Evolutionary conservation across 35 echinoderm and acorn worm species (phyloP).

Genomic region (Strongylocentrotus purpuratus): DNA sequence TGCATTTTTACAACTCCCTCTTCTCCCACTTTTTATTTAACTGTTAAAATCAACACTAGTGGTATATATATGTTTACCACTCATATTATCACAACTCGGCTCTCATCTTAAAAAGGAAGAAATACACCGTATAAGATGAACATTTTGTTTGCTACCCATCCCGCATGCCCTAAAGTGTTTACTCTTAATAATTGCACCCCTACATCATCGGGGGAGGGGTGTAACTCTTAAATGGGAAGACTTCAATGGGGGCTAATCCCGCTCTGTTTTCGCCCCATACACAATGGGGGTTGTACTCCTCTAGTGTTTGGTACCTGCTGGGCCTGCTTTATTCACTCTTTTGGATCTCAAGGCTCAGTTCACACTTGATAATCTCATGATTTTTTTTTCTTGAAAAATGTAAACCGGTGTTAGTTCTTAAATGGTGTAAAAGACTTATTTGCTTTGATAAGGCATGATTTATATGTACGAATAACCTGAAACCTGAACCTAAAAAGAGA

Average conservation of each 20-base stretch:
- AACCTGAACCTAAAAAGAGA: no score
- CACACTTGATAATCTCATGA: background rate
- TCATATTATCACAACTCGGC: background rate
- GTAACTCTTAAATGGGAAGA: background rate
- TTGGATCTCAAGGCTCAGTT: background rate
- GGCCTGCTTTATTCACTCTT: background rate
- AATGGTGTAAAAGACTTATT: background rate
- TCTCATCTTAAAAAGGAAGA: background rate
- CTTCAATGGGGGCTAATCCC: background rate
- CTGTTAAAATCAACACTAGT: background rate
- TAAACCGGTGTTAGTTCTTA: background rate
- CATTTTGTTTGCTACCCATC: background rate
- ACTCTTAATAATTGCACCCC: background rate
- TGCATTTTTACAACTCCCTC: background rate
- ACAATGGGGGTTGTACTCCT: background rate
- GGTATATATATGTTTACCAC: background rate
- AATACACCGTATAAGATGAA: background rate
- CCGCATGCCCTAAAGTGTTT: background rate
- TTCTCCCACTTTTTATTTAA: background rate
- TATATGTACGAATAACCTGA: no score
- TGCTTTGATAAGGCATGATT: no score
- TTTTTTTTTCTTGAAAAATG: no score
- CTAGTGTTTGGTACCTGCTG: background rate
- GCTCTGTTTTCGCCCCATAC: background rate
- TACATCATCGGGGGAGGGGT: background rate